phyloP scores from a whole-genome alignment of 1,140 invertebrate genomes.

The Thaumatotibia leucotreta region DNA sequence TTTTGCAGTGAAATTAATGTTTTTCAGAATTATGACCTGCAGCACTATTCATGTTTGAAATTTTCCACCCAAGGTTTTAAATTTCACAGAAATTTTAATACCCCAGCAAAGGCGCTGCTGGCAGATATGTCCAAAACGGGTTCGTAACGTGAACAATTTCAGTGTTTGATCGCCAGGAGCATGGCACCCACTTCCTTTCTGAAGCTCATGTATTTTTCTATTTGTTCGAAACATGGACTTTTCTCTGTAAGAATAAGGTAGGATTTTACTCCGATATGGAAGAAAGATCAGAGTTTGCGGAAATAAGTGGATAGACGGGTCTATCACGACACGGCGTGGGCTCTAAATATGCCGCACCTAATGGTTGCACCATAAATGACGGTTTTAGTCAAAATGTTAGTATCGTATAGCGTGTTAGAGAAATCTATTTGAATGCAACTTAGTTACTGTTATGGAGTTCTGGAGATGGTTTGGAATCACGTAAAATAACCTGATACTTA shows the following conservation, averaged over 20 bases:
- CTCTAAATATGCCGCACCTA: constrained; percentile 9
- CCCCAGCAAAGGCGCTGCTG: background rate
- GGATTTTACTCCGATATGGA: background rate
- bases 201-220: background rate
- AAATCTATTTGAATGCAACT: constrained; percentile 2
- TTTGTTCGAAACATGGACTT: background rate
- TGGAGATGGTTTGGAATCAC: background rate
- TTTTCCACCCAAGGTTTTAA: background rate
- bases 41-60: background rate
- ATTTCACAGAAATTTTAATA: background rate
- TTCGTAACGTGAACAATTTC: constrained; percentile 32
- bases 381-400: constrained; percentile 8
- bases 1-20: background rate
- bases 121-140: constrained; percentile 32
- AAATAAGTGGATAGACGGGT: constrained; percentile 2
- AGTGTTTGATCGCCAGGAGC: constrained; percentile 24
- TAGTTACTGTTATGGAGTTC: background rate
- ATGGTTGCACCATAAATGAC: constrained; percentile 3
- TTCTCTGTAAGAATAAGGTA: background rate
- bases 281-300: background rate
- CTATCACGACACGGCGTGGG: constrained; percentile 7
- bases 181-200: constrained; percentile 5
- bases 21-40: background rate
- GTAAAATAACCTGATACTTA: background rate
- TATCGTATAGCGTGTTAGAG: background rate